Conservation (phyloP, 2,113 vertebrate genomes). For the Neolamprologus kungweensis region DNA sequence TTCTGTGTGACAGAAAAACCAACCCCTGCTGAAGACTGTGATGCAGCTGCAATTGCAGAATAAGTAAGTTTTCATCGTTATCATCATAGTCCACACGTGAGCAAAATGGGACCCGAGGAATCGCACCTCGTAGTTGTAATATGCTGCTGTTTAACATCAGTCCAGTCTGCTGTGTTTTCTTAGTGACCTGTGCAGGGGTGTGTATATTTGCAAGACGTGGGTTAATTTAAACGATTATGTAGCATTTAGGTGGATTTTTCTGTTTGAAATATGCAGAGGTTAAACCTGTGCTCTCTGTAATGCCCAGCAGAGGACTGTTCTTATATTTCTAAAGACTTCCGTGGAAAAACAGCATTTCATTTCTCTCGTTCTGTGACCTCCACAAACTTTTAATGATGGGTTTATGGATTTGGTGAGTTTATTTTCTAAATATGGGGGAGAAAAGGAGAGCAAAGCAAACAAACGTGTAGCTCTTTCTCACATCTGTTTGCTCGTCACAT, state of each 20-base stretch:
- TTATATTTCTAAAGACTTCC: not conserved
- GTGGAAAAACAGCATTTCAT: not conserved
- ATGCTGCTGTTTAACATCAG: not conserved
- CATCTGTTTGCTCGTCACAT: not conserved
- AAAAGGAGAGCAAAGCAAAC: not conserved
- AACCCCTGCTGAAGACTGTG: not conserved
- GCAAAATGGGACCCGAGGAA: not conserved
- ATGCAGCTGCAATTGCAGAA: not conserved
- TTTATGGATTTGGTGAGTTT: accelerated
- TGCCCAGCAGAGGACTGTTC: not conserved
- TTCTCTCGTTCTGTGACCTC: not conserved
- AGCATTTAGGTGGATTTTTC: not conserved
- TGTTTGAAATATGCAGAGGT: not conserved
- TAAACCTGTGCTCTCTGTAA: not conserved
- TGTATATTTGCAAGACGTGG: not conserved
- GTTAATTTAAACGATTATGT: not conserved
- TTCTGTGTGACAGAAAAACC: not conserved
- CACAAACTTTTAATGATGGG: not conserved
- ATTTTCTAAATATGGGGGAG: not conserved
- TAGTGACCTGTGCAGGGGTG: accelerated
- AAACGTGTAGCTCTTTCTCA: not conserved
- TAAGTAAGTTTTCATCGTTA: not conserved
- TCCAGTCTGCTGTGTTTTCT: not conserved
- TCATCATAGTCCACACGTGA: not conserved
- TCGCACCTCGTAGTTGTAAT: not conserved